Base-by-base conservation (phyloP, 2,888 invertebrate genomes). In the Agonopterix arenella region DNA sequence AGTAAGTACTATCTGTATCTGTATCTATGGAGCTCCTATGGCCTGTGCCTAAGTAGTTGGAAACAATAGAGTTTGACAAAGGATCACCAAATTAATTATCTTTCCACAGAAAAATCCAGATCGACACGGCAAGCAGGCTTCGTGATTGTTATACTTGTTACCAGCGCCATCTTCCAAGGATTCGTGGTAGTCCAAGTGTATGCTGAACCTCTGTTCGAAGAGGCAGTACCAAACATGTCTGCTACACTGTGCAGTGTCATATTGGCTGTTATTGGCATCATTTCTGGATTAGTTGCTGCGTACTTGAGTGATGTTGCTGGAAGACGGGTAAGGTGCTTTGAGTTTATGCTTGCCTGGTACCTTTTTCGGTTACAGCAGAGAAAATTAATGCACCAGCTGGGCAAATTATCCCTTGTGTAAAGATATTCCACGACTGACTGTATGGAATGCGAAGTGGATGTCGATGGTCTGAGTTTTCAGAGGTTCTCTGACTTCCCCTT, bases 181-280 rank as follows among this genome's bases (percentile, higher is more conserved):
- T 50, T 82, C 0, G 63, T 82, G 0, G 74, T 74, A 0, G 59
- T 84, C 0, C 80, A 82, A 55, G 83, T 84, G 28, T 84, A 81
- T 52, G 84, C 84, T 0, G 75, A 73, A 8, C 80, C 80, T 0
- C 51, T 85, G 36, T 84, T 85, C 53, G 52, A 54, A 0, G 66
- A 76, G 46, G 80, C 80, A 0, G 63, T 81, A 0, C 82, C 84
- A 0, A 62, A 49, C 37, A 68, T 78, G 55, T 79, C 84, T 0
- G 47, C 85, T 0, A 77, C 70, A 0, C 9, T 80, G 1, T 68
- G 76, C 49, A 72, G 76, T 16, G 64, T 80, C 0, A 9, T 81
- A 36, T 56, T 84, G 1, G 81, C 76, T 1, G 51, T 73, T 0
- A 50, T 76, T 4, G 56, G 53, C 0, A 66, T 83, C 0, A 1